Conservation (phyloP, 2,797 vertebrate species). For the Smutsia temminckii region DNA sequence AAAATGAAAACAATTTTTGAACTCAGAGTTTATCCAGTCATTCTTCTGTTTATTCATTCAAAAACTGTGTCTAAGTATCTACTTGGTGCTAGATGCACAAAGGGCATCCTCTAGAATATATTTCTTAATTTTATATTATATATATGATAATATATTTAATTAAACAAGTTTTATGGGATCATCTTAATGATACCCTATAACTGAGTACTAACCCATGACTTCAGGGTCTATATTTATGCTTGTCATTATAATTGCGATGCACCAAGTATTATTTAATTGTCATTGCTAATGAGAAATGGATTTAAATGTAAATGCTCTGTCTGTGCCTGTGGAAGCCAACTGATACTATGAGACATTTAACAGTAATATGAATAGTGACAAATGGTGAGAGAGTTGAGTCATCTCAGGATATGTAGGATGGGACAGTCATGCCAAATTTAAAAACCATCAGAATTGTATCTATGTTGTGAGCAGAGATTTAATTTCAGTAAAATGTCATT, state of each 20-base stretch:
- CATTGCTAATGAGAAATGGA: background rate
- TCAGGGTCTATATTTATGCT: background rate
- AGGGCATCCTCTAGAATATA: background rate
- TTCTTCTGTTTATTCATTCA: background rate
- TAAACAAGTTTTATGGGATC: background rate
- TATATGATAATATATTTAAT: background rate
- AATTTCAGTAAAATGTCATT: background rate
- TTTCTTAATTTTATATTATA: slow-evolving; percentile 28
- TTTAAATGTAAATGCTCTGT: slow-evolving; percentile 23
- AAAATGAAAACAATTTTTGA: slow-evolving; percentile 13
- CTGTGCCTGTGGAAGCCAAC: background rate
- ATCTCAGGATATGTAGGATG: background rate
- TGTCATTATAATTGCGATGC: background rate
- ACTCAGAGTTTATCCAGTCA: background rate
- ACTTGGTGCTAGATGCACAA: background rate
- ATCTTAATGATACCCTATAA: slow-evolving; percentile 11
- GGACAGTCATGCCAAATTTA: background rate
- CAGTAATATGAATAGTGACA: background rate
- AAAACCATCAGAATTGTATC: background rate
- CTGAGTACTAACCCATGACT: background rate
- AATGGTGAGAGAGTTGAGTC: slow-evolving; percentile 10
- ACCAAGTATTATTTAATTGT: slow-evolving; percentile 20
- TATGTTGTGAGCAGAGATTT: background rate
- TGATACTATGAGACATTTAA: background rate
- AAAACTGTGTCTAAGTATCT: background rate